Base-by-base conservation (phyloP, 2,797 vertebrate genomes). In the Phataginus tricuspis region DNA sequence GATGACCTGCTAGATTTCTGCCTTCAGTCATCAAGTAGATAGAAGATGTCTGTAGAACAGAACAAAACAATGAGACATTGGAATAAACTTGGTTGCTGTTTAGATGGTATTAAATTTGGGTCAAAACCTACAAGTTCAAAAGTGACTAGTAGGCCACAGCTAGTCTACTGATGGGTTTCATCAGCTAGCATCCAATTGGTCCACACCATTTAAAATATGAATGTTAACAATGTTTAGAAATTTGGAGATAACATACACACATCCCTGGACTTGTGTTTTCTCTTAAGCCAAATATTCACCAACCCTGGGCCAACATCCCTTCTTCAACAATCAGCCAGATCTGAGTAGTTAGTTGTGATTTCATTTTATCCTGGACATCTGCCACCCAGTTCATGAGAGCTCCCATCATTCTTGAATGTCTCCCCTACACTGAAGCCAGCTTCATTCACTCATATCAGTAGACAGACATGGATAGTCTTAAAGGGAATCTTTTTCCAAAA, bases 201-300 rank as follows among this genome's bases (percentile, higher is more conserved):
- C 90, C n/a, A 72, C 21, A 86, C 4, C 37, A 25, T 74, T 63
- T 75, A 69, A 74, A 63, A 59, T 72, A 49, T 13, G 11, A 82
- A 78, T 86, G 31, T 77, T 63, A 68, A 51, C 23, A 63, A 45
- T 84, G 45, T 75, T 75, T 88, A 85, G 37, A 87, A 95, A 94
- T 15, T 69, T 13, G 25, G 21, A 86, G 9, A 80, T 31, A 15
- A 45, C 16, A 74, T 31, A 27, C 19, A 16, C 12, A 5, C 25
- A 37, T 21, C 3, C 13, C 5, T 49, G 27, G 10, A 75, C 51
- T 89, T 39, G 29, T 89, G 11, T 63, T 94, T 94, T 77, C 66
- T 66, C 29, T 63, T 86, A 86, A 75, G 51, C 31, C 59, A 61
- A 75, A 86, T 53, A 53, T 37, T 68, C 74, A 82, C 59, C n/a